phyloP scores from a whole-genome alignment of 2,888 invertebrate species.

The Reticulitermes lucifugus region DNA sequence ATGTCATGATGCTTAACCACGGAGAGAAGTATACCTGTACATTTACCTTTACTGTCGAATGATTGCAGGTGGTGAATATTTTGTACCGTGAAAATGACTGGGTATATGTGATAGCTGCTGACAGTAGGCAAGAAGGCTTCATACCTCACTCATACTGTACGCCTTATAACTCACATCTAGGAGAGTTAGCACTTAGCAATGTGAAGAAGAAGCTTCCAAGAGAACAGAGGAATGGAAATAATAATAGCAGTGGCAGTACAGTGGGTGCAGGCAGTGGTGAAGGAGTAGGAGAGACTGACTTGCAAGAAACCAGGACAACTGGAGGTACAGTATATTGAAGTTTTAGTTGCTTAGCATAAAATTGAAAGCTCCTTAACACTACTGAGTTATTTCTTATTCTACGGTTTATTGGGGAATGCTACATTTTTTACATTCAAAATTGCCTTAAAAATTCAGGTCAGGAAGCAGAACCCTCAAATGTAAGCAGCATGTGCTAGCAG shows the following conservation, averaged over 20 bases:
- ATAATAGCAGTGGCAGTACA: slow-evolving; percentile 29
- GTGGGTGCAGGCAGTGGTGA: slow-evolving; percentile 38
- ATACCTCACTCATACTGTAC: slow-evolving; percentile 95
- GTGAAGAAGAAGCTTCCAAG: slow-evolving; percentile 90
- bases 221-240: slow-evolving; percentile 60
- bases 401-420: too few relatives aligned
- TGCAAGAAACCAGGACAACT: slow-evolving; percentile 47
- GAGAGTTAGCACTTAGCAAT: slow-evolving; percentile 76
- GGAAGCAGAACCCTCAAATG: too few relatives aligned
- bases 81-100: slow-evolving; percentile 96
- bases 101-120: slow-evolving; percentile 95
- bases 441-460: too few relatives aligned
- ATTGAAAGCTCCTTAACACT: too few relatives aligned
- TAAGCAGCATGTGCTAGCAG: too few relatives aligned
- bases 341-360: too few relatives aligned
- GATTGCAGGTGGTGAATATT: slow-evolving; percentile 84
- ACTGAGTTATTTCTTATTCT: too few relatives aligned
- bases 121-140: slow-evolving; percentile 91
- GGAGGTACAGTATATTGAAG: slow-evolving; percentile 3
- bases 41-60: not conserved
- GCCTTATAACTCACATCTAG: slow-evolving; percentile 80
- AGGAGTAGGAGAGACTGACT: slow-evolving; percentile 41
- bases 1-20: too few relatives aligned
- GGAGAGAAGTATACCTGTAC: too few relatives aligned
- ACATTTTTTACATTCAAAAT: too few relatives aligned